These are phyloP conservation scores for Ochropleura plecta DNA, from an alignment of 2,888 invertebrate genomes.

Conservation along the genomic window DNA sequence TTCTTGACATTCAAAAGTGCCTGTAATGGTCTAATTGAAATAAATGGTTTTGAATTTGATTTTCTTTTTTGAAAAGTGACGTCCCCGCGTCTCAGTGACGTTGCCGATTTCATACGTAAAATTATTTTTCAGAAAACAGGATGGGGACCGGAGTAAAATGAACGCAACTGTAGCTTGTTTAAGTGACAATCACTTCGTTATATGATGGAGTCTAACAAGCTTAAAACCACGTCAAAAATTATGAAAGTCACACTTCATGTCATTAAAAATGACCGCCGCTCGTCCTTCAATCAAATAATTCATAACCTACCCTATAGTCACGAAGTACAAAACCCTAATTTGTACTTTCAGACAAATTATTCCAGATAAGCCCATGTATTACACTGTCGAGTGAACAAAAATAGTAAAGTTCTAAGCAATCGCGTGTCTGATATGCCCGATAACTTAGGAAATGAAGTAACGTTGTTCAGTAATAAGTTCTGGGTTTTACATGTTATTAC, in stretches of 20 bases:
- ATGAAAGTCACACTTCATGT: neutral
- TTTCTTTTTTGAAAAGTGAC: neutral
- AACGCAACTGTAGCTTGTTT: neutral
- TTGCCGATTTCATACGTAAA: neutral
- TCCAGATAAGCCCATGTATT: slow-evolving; percentile 40
- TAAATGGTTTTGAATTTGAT: too few relatives aligned
- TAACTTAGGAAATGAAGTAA: slow-evolving; percentile 45
- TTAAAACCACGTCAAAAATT: neutral
- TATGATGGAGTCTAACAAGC: neutral
- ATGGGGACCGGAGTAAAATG: neutral
- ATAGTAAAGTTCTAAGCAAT: slow-evolving; percentile 30
- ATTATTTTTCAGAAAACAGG: neutral
- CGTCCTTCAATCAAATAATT: slow-evolving; percentile 6
- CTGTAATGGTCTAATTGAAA: too few relatives aligned
- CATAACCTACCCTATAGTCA: neutral
- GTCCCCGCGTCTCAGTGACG: neutral
- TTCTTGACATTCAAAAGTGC: too few relatives aligned
- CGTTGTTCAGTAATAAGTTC: slow-evolving; percentile 31
- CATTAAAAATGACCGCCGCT: neutral
- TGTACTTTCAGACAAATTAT: slow-evolving; percentile 27
- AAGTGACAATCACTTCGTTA: neutral
- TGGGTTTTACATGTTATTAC: slow-evolving; percentile 39
- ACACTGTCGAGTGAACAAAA: slow-evolving; percentile 20
- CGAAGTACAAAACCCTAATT: slow-evolving; percentile 22
- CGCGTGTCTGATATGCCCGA: slow-evolving; percentile 53